Conservation (phyloP, 2,797 vertebrate genomes). For the Lateolabrax maculatus region DNA sequence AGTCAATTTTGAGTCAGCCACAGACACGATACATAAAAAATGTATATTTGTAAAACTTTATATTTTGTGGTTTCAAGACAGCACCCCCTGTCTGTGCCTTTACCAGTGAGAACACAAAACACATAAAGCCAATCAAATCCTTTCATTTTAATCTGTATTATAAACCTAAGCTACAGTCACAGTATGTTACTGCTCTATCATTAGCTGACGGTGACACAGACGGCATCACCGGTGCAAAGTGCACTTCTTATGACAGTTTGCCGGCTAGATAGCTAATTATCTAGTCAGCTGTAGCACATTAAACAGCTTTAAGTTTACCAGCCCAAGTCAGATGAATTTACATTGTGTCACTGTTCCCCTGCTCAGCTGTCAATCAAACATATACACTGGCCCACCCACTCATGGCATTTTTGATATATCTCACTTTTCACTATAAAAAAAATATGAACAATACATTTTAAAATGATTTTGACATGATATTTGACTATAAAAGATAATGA, state of each 20-base stretch:
- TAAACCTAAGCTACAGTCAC: background rate
- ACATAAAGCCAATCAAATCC: background rate
- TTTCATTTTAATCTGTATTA: background rate
- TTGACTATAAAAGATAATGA: background rate
- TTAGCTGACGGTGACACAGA: background rate
- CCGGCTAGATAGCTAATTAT: background rate
- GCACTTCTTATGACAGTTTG: background rate
- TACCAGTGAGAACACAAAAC: background rate
- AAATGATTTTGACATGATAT: background rate
- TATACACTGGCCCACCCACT: constrained; percentile 12
- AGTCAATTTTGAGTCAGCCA: background rate
- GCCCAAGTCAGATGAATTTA: constrained; percentile 50
- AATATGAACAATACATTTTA: background rate
- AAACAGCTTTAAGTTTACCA: constrained; percentile 2
- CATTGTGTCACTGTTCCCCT: constrained; percentile 22
- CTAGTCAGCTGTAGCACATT: background rate
- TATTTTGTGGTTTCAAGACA: background rate
- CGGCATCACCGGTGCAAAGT: background rate
- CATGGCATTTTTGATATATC: background rate
- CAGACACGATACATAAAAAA: background rate
- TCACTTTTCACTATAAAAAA: background rate
- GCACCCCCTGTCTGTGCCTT: background rate
- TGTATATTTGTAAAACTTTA: background rate
- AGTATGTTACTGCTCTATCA: background rate
- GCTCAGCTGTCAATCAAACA: constrained; percentile 56